Conservation (phyloP, 2,113 vertebrate genomes). For the Sebastes fasciatus region DNA sequence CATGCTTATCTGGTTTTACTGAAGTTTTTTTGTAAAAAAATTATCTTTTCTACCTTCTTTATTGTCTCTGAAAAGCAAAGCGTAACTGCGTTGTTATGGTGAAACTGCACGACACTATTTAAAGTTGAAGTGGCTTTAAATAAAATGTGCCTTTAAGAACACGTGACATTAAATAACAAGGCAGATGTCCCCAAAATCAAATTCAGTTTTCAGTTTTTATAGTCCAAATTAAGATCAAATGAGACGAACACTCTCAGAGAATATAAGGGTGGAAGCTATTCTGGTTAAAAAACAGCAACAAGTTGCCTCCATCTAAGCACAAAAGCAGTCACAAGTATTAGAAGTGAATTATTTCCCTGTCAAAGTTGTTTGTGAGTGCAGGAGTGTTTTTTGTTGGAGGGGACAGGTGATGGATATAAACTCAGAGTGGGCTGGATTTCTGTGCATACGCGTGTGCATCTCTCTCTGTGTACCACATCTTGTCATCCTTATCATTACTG, state of each 20-base stretch:
- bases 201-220: neutral
- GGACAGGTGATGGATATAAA: neutral
- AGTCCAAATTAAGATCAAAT: neutral
- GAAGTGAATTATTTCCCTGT: neutral
- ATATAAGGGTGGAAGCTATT: neutral
- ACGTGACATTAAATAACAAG: neutral
- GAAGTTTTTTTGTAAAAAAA: neutral
- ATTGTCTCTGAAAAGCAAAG: conserved; percentile 1
- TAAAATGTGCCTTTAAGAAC: neutral
- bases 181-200: neutral
- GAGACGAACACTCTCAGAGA: neutral
- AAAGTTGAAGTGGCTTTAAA: neutral
- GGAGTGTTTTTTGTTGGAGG: neutral
- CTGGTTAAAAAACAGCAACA: conserved; percentile 6
- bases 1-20: too few species aligned
- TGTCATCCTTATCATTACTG: conserved; percentile 54
- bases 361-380: neutral
- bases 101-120: neutral
- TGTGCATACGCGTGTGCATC: neutral
- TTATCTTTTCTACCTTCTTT: neutral
- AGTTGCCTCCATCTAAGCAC: neutral
- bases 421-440: neutral
- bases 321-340: neutral
- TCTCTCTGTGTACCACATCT: conserved; percentile 27
- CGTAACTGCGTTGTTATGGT: neutral